Evolutionary conservation across 2,888 invertebrate genomes (phyloP).

Genomic region (Cephus runcator): DNA sequence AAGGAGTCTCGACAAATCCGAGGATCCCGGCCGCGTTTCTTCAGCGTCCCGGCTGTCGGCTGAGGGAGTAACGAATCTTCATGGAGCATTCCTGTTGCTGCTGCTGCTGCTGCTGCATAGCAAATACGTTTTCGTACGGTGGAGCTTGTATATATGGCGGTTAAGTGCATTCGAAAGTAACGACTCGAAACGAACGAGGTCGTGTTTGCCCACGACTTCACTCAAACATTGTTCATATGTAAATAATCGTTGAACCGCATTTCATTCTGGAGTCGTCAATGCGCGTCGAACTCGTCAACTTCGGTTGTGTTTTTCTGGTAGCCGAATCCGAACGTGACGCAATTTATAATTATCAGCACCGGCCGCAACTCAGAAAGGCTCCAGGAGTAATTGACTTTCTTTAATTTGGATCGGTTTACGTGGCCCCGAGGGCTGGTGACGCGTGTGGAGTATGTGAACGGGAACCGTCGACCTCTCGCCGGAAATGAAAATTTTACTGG

Average conservation of each 20-base stretch:
- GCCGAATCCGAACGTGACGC: too few relatives aligned
- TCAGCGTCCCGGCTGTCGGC: too few relatives aligned
- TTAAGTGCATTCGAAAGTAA: slow-evolving; percentile 48
- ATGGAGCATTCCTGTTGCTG: too few relatives aligned
- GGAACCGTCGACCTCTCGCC: slow-evolving; percentile 2
- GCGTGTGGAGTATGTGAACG: slow-evolving; percentile 10
- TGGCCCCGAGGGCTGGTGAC: slow-evolving; percentile 20
- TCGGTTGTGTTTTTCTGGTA: too few relatives aligned
- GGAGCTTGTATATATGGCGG: slow-evolving; percentile 10
- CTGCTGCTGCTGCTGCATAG: too few relatives aligned
- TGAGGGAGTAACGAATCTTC: too few relatives aligned
- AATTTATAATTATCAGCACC: too few relatives aligned
- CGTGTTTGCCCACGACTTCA: slow-evolving; percentile 47
- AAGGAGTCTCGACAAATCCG: too few relatives aligned
- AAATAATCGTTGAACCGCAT: slow-evolving; percentile 34
- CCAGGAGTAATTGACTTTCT: not conserved
- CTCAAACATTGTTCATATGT: slow-evolving; percentile 37
- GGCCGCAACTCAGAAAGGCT: not conserved
- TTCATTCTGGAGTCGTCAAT: too few relatives aligned
- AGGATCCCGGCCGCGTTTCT: too few relatives aligned
- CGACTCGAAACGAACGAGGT: slow-evolving; percentile 43
- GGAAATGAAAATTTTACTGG: slow-evolving; percentile 53
- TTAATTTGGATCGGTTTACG: slow-evolving; percentile 26
- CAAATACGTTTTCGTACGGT: too few relatives aligned
- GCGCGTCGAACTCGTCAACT: too few relatives aligned